phyloP scores from a whole-genome alignment of 2,888 invertebrate species.

The Orthosia gracilis region DNA sequence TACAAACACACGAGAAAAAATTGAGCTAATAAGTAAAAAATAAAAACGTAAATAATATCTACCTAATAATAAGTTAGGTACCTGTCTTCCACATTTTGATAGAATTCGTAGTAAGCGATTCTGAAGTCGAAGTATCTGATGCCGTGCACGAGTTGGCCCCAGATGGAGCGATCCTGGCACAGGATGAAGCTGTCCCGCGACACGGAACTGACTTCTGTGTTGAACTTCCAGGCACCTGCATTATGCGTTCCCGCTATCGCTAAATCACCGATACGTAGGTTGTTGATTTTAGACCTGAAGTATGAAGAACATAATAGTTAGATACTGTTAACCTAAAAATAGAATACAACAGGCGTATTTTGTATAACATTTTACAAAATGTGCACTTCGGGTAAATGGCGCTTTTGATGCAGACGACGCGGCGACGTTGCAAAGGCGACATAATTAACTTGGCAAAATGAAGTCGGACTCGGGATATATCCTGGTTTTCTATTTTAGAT shows the following conservation, averaged over 20 bases:
- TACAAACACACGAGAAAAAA: background rate
- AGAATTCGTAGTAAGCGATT: conserved; percentile 93
- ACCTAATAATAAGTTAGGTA: conserved; percentile 54
- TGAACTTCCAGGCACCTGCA: conserved; percentile 90
- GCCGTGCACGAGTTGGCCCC: conserved; percentile 96
- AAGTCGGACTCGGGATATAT: background rate
- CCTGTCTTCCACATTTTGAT: conserved; percentile 83
- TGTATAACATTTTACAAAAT: background rate
- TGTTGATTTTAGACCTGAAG: conserved; percentile 82
- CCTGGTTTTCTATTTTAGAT: background rate
- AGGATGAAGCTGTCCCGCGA: conserved; percentile 85
- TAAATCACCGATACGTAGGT: conserved; percentile 86
- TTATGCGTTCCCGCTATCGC: conserved; percentile 90
- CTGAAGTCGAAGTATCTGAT: conserved; percentile 96
- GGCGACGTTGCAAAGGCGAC: background rate
- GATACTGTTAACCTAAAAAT: background rate
- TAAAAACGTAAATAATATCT: background rate
- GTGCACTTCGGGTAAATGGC: background rate
- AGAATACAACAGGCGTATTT: no score
- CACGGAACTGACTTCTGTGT: conserved; percentile 86
- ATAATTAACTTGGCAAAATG: conserved; percentile 11
- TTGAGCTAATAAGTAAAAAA: background rate
- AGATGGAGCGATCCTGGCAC: conserved; percentile 95
- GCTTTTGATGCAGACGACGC: background rate
- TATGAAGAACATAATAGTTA: conserved; percentile 10